Base-by-base conservation (phyloP, 1,140 invertebrate genomes). In the Drosophila mojavensis region DNA sequence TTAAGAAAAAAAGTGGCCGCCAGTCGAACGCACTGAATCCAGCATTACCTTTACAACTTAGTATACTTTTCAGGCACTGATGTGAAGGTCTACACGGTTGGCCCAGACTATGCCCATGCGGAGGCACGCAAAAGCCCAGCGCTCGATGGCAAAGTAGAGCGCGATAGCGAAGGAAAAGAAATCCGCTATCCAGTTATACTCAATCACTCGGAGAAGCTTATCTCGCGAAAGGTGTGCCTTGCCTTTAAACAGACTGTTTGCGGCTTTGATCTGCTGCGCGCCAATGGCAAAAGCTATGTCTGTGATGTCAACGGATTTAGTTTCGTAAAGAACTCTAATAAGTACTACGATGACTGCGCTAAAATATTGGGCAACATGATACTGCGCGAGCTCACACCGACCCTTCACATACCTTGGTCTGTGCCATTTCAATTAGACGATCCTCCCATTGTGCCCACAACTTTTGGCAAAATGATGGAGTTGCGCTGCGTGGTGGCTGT, bases 231-330 rank as follows among this genome's bases (percentile, higher is more conserved):
- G 94, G 98, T 99, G 7, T 99, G 98, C 91, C 93, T 98, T 47
- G 98, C 98, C 10, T 99, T 99, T 92, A 98, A 99, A 93, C 99
- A 99, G 94, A 99, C 98, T 43, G 99, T 99, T 3, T 99, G 99
- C 93, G 99, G 99, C 13, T 99, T 99, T 93, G 99, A 99, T 95
- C 94, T 99, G 30, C 94, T 99, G 13, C 95, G 99, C 91, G 98
- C 98, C 17, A 99, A 98, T 94, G 98, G 98, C 20, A 98, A 98
- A 92, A 99, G 98, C 1, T 99, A 98, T 93, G 99, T 99, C 0
- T 99, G 98, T 93, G 99, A 99, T 94, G 99, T 99, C 0, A 99
- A 99, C 94, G 99, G 99, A 2, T 99, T 99, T 93, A 99, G 98
- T 92, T 99, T 99, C 93, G 99, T 99, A 6, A 99, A 99, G 92